Base-by-base conservation (phyloP, 2,888 invertebrate genomes). In the Lysandra bellargus region DNA sequence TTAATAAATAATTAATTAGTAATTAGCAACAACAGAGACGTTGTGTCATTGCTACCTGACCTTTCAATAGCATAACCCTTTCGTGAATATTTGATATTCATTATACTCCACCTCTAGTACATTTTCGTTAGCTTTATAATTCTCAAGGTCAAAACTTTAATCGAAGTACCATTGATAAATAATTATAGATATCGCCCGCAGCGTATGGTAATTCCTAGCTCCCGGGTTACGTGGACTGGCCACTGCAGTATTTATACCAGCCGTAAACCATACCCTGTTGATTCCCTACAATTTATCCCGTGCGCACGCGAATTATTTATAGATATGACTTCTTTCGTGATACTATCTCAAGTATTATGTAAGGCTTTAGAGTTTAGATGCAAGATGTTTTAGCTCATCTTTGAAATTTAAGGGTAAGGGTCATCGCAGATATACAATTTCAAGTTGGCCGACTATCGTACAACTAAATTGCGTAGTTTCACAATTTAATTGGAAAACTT, bases 161-260 rank as follows among this genome's bases (percentile, higher is more conserved):
- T 69, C 69, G 30, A 37, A 37, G 69, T 69, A 69, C 33, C 44
- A 49, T 23, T 49, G 75, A 44, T 44, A 75, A 23, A 44, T 75
- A 75, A 75, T 75, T 44, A 75, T 44, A 30, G 75, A 69, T 75
- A 75, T 23, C 75, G 75, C 75, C 73, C 49, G 79, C 7, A 75
- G 79, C 73, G 69, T 81, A 81, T 82, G 83, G 80, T 79, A 83
- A 82, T 82, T 78, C 69, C 76, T 61, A 75, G 81, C 83, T 83
- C 83, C 83, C 82, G 82, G 80, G 83, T 81, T 83, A 83, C 83
- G 83, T 81, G 75, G 49, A 30, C 75, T 49, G 49, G 17, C 17
- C 76, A 33, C 33, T 57, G 5, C 6, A 76, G 69, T 69, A 69
- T 69, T 69, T 33, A 69, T 37, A 17, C 23, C 33, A 14, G 33